These are phyloP conservation scores for Emydocephalus ijimae DNA, from an alignment of 2,113 vertebrate species.

Conservation along the genomic window DNA sequence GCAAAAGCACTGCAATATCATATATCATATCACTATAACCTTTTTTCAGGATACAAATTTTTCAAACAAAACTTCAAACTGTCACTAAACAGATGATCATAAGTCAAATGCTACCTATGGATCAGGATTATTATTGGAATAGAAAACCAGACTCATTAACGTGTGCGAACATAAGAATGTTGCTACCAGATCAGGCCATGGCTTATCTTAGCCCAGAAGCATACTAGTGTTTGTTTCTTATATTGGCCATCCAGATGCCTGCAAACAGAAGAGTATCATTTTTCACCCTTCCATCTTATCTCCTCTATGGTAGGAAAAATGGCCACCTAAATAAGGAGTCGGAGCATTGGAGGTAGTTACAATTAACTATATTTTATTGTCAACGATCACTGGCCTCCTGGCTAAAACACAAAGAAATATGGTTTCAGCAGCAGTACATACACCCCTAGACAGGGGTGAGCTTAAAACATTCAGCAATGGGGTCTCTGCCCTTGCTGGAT, in stretches of 20 bases:
- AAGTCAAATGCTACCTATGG: neutral
- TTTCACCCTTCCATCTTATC: neutral
- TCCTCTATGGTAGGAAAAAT: neutral
- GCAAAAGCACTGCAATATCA: neutral
- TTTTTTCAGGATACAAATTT: neutral
- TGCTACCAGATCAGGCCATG: neutral
- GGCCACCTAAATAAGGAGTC: neutral
- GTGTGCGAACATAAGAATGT: neutral
- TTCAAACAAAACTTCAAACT: neutral
- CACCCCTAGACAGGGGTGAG: neutral
- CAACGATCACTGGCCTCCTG: neutral
- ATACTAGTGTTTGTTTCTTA: neutral
- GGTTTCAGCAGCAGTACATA: neutral
- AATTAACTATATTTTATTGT: neutral
- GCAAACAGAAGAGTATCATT: neutral
- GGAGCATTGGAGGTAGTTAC: neutral
- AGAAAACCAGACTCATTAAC: neutral
- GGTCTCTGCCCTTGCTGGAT: too few species aligned
- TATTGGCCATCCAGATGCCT: neutral
- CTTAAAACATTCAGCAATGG: too few species aligned
- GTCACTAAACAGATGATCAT: neutral
- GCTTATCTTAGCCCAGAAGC: neutral
- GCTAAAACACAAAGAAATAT: neutral
- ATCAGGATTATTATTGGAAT: constrained; percentile 12
- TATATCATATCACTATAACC: neutral